Percentiles rank a stretch among this genome's conserved stretches.
phyloP scores from a whole-genome alignment of 2,888 invertebrate genomes.

The Eupithecia exiguata region DNA sequence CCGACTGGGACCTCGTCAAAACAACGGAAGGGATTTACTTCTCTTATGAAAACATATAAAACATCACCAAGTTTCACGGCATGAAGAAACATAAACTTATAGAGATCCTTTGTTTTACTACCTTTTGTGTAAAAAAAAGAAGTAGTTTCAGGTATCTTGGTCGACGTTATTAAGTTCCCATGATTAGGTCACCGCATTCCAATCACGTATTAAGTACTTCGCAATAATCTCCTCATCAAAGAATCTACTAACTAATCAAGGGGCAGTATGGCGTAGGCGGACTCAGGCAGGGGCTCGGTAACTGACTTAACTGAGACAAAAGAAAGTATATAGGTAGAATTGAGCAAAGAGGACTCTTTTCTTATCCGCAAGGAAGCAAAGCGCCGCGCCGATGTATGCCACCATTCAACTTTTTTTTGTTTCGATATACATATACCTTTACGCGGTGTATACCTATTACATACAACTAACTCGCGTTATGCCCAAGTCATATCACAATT shows the following conservation, averaged over 20 bases:
- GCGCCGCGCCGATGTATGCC: background rate
- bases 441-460: no score
- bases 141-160: background rate
- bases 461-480: no score
- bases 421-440: background rate
- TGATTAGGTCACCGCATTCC: conserved; percentile 6
- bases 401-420: background rate
- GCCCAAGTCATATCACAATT: no score
- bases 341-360: background rate
- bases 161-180: background rate
- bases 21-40: conserved; percentile 19
- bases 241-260: conserved; percentile 25
- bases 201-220: conserved; percentile 27
- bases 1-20: conserved; percentile 9
- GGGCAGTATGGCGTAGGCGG: background rate
- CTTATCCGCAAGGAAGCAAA: background rate
- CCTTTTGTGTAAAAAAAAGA: no score
- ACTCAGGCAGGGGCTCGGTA: background rate
- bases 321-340: no score
- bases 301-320: background rate
- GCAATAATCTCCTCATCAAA: conserved; percentile 28
- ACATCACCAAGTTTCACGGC: background rate
- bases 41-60: background rate
- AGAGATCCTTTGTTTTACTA: background rate
- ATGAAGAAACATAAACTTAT: background rate